Evolutionary conservation across 2,113 vertebrate species (phyloP), one percentile per base, ranked within the genome.

Genomic region (Pica pica): DNA sequence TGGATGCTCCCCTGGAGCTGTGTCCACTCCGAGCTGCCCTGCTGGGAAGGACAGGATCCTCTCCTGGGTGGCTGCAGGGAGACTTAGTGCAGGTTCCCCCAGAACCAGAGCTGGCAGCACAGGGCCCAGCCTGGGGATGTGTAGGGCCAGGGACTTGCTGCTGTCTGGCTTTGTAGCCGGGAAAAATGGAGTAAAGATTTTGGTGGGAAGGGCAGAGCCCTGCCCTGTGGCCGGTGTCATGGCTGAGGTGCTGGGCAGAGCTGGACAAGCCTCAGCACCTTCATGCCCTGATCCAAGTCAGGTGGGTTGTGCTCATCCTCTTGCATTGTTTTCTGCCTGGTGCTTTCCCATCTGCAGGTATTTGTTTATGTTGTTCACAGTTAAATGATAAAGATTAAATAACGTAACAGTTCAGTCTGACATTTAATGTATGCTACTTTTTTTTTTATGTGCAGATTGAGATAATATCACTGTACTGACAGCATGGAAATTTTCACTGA

Each of bases 201-300:
- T 24, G 8, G 14, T 53, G 63, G 17, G 41, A 73, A 78, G 23
- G 12, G 10, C 39, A 80, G 41, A 47, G 49, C 13, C 39, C 19
- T 1, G 2, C 3, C 3, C 30, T 13, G 12, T 31, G 10, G 20
- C 16, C 0, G 0, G 10, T 0, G 0, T 20, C 50, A 5, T 9
- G 46, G 30, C 47, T 1, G 17, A 52, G 24, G 46, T 0, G 1
- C 30, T 27, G 60, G 35, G 37, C n/a, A 44, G n/a, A 37, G 26
- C 28, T 24, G 64, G 26, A 56, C 2, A 24, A 30, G 9, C 46
- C 65, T 61, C 0, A 0, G 14, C 39, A 7, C 13, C 16, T 2
- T 1, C 0, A 5, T 27, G 44, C 39, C 33, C 46, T 59, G 8
- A 18, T 39, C 9, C 47, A 37, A 16, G 33, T 7, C 26, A 73